These are phyloP conservation scores for Bungarus multicinctus DNA, from an alignment of 2,113 vertebrate genomes.

Conservation along the genomic window DNA sequence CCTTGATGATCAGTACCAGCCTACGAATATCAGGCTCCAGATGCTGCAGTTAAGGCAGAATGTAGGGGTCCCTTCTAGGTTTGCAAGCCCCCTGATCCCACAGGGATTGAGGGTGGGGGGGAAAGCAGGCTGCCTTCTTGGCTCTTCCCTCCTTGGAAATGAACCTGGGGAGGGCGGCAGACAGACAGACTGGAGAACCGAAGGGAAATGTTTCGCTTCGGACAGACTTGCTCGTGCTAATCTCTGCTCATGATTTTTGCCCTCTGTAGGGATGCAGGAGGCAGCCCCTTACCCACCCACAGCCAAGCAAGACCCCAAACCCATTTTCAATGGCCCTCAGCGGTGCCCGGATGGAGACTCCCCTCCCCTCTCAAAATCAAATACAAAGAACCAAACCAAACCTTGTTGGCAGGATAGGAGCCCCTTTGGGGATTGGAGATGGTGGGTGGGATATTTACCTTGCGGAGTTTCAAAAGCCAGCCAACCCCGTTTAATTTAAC, in stretches of 20 bases:
- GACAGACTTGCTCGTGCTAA: too few relatives aligned
- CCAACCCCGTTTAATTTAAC: not conserved
- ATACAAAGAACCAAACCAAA: too few relatives aligned
- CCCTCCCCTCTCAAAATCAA: not conserved
- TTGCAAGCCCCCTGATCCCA: not conserved
- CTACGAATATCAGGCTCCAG: not conserved
- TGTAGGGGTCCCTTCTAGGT: not conserved
- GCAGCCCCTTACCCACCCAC: too few relatives aligned
- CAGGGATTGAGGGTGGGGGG: not conserved
- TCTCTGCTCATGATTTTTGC: not conserved
- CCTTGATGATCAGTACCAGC: not conserved
- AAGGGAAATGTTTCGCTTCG: not conserved
- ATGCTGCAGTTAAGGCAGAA: not conserved
- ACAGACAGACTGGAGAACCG: not conserved
- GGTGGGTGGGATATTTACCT: not conserved
- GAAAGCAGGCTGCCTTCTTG: not conserved
- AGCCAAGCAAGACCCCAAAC: not conserved
- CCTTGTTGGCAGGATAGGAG: fast-evolving
- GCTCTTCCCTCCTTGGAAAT: not conserved
- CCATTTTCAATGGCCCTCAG: too few relatives aligned
- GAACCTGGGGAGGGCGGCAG: not conserved
- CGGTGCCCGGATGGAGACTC: not conserved
- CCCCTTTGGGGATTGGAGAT: not conserved
- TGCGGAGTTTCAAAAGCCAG: not conserved
- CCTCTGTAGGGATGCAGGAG: not conserved